Evolutionary conservation across 2,797 vertebrate genomes (phyloP).

Genomic region (Halcyon chelicuti): DNA sequence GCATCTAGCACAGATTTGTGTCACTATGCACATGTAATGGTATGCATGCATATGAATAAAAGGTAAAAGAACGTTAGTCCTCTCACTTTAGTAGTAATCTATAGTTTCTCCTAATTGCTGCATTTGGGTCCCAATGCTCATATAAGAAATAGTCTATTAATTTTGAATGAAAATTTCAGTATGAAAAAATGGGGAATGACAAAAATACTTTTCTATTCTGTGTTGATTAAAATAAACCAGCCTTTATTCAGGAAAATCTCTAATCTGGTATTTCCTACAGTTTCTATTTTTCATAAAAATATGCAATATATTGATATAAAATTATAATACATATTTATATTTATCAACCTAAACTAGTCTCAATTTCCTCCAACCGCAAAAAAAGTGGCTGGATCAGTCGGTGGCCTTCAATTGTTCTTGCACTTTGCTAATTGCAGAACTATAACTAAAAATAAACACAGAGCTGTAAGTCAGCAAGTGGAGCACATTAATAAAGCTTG

Average conservation of each 20-base stretch:
- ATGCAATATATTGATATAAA: neutral
- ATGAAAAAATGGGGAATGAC: neutral
- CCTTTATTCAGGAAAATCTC: neutral
- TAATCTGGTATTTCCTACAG: neutral
- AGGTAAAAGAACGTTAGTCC: neutral
- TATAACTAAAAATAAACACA: slow-evolving; percentile 63
- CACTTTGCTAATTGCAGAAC: slow-evolving; percentile 68
- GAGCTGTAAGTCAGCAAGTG: slow-evolving; percentile 64
- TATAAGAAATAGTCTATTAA: neutral
- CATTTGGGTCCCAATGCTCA: neutral
- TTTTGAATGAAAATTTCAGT: neutral
- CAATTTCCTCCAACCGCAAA: neutral
- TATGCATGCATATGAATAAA: neutral
- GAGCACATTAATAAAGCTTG: slow-evolving; percentile 69
- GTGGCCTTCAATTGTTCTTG: slow-evolving; percentile 61
- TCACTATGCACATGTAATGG: neutral
- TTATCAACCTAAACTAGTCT: neutral
- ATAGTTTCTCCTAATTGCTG: neutral
- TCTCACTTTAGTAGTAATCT: neutral
- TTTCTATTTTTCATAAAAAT: neutral
- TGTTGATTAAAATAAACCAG: neutral
- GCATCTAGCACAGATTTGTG: neutral
- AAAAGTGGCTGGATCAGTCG: slow-evolving; percentile 9
- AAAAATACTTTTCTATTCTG: neutral
- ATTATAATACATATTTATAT: neutral